Evolutionary conservation across 2,888 invertebrate species (phyloP).

Genomic region (Corbicula japonica): DNA sequence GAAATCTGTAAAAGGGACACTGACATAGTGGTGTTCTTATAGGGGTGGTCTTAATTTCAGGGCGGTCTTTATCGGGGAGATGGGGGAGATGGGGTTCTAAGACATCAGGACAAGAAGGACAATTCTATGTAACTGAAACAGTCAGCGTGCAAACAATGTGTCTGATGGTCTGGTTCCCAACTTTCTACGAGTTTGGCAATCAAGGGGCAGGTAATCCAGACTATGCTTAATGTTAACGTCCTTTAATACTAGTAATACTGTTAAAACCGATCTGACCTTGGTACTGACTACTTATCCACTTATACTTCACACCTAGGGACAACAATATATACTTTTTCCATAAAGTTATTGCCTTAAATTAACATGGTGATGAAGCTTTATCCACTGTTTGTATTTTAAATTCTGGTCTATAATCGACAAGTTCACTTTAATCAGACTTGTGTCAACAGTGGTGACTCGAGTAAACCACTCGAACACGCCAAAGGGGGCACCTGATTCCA

Average conservation of each 20-base stretch:
- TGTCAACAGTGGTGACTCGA: constrained; percentile 26
- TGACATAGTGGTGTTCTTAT: too few species aligned
- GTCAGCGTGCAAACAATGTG: too few species aligned
- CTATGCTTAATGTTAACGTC: neutral
- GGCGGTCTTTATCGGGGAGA: too few species aligned
- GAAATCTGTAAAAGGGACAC: too few species aligned
- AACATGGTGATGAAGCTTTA: constrained; percentile 12
- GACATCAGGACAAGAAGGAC: too few species aligned
- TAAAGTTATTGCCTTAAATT: constrained; percentile 20
- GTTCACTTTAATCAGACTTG: constrained; percentile 28
- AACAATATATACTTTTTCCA: neutral
- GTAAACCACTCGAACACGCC: constrained; percentile 27
- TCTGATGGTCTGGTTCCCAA: neutral
- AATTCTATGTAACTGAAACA: too few species aligned
- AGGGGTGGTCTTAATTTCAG: too few species aligned
- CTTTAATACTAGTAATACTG: neutral
- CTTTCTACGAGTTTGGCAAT: neutral
- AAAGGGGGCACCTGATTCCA: constrained; percentile 20
- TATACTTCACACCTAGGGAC: neutral
- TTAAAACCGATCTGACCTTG: neutral
- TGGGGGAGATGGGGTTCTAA: too few species aligned
- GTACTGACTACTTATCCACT: neutral
- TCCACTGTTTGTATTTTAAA: constrained; percentile 44
- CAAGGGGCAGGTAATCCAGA: neutral
- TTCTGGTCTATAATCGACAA: constrained; percentile 17